Percentiles rank a stretch among this genome's conserved stretches.
These are phyloP conservation scores for Azemiops feae DNA, from an alignment of 2,113 vertebrate species.

Conservation along the genomic window DNA sequence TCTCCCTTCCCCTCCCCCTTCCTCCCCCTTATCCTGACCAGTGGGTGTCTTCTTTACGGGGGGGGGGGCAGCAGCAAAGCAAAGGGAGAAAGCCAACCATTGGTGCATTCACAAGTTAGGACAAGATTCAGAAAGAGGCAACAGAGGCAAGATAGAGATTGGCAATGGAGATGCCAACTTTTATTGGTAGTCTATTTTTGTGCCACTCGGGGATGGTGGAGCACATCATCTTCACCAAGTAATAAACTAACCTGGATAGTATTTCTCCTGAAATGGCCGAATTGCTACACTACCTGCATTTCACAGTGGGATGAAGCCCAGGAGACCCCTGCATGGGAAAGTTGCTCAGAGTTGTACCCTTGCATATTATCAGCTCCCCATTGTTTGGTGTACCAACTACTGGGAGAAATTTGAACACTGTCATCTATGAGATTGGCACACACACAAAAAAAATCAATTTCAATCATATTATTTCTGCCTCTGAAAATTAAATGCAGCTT, in stretches of 20 bases:
- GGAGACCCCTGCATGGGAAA: not conserved
- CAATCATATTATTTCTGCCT: not conserved
- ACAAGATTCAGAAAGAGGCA: not conserved
- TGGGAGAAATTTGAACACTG: not conserved
- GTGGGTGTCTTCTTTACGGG: not conserved
- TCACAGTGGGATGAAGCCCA: not conserved
- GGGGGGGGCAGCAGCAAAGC: not conserved
- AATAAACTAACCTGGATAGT: not conserved
- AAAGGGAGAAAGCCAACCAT: not conserved
- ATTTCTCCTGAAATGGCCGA: not conserved
- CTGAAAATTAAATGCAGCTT: conserved; percentile 15
- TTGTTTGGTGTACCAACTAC: too few species aligned
- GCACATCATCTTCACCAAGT: not conserved
- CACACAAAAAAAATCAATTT: not conserved
- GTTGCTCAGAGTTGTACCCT: too few species aligned
- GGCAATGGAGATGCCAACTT: not conserved
- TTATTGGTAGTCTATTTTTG: not conserved
- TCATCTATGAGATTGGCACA: not conserved
- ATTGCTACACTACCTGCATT: not conserved
- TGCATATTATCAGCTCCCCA: too few species aligned
- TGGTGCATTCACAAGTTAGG: not conserved
- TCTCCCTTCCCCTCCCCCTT: not conserved
- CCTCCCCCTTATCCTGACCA: not conserved
- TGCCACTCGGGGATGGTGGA: not conserved
- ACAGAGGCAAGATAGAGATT: not conserved